Conservation (phyloP, 2,113 vertebrate species). For the Mesitornis unicolor region DNA sequence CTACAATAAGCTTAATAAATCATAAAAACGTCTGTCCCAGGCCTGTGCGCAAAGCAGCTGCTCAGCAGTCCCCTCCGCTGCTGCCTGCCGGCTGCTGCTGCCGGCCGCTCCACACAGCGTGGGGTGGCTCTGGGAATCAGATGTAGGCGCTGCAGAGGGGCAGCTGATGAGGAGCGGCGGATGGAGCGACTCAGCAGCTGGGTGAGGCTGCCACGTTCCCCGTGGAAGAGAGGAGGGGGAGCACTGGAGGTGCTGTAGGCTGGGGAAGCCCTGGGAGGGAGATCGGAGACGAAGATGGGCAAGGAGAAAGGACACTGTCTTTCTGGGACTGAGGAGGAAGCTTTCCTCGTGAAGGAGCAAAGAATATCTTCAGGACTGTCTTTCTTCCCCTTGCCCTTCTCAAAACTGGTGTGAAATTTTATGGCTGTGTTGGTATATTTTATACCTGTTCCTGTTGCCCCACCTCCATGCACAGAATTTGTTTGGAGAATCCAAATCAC, state of each 20-base stretch:
- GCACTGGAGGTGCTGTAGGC: fast-evolving
- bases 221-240: neutral
- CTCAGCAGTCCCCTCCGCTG: neutral
- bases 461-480: neutral
- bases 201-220: conserved; percentile 10
- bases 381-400: neutral
- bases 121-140: conserved; percentile 29
- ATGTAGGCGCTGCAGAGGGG: neutral
- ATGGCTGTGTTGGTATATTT: neutral
- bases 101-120: neutral
- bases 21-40: conserved; percentile 30
- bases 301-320: neutral
- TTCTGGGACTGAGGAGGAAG: neutral
- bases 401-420: neutral
- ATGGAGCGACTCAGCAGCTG: conserved; percentile 41
- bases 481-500: neutral
- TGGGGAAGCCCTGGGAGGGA: neutral
- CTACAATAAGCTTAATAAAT: conserved; percentile 36
- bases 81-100: conserved; percentile 66
- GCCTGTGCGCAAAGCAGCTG: conserved; percentile 40
- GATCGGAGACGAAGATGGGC: neutral
- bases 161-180: conserved; percentile 43
- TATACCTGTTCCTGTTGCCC: neutral
- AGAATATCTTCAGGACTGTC: fast-evolving
- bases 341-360: neutral